Evolutionary conservation across 2,113 vertebrate species (phyloP), one percentile per base, ranked within the genome.

Genomic region (Mastomys coucha): DNA sequence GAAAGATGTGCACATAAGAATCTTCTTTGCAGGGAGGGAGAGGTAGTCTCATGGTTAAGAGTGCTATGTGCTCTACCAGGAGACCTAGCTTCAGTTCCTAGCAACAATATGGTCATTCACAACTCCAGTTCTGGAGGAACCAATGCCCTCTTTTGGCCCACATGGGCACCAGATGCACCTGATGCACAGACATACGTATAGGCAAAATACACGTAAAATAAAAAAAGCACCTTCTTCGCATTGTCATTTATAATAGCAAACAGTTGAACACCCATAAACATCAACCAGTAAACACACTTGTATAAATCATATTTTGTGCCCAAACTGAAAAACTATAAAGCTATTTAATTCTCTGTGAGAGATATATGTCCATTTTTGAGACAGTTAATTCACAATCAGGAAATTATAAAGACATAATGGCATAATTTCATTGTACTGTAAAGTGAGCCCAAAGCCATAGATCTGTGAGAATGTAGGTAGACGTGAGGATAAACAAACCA

Each of bases 281-380:
- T 36, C 51, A 75, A 75, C 24, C 75, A 90, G n/a, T 6, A 76
- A 75, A 89, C 75, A 20, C 24, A 87, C 8, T 70, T 24, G 36
- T 53, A 11, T 89, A 78, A 65, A 70, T 93, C 51, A 16, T 58
- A 81, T 73, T 77, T 91, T 8, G 70, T 89, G 39, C 11, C 20
- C 49, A n/a, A 31, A 69, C 76, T 73, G 33, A 93, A 93, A 85
- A 82, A n/a, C 45, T 33, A 36, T n/a, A 56, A 42, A 77, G 24
- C 28, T 93, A 22, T 91, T 97, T 92, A 58, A 78, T 67, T 89
- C 72, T 9, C 31, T 76, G 42, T 76, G 36, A 69, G 75, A 96
- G 8, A 53, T 56, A 39, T 39, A 31, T n/a, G 56, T 72, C 31
- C 4, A 73, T 84, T 42, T 75, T n/a, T 20, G 81, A 72, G 33